These are phyloP conservation scores for Ciconia nigra DNA, from an alignment of 2,797 vertebrate genomes.

Conservation along the genomic window DNA sequence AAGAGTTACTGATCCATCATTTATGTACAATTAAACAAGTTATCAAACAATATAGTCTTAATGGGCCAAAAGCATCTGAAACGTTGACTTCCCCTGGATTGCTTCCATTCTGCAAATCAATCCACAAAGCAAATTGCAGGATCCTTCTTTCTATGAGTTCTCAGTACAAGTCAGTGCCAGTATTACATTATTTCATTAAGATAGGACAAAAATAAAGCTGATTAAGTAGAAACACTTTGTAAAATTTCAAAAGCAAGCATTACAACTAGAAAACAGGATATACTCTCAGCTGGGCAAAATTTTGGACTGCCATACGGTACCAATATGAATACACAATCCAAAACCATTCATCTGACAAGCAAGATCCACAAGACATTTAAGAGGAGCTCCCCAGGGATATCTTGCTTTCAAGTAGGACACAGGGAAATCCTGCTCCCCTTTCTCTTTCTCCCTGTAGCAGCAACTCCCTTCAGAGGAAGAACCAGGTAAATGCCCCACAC, in stretches of 20 bases:
- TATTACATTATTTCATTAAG: not conserved
- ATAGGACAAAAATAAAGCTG: not conserved
- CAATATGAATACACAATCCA: not conserved
- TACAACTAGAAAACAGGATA: not conserved
- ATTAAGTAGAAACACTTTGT: not conserved
- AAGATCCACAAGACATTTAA: not conserved
- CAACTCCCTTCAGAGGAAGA: not conserved
- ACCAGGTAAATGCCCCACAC: not conserved
- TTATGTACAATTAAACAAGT: not conserved
- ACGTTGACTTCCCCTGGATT: not conserved
- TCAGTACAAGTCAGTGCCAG: not conserved
- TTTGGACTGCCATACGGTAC: not conserved
- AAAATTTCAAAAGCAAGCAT: not conserved
- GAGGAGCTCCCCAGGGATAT: not conserved
- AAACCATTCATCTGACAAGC: not conserved
- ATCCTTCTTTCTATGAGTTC: not conserved
- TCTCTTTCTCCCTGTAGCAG: not conserved
- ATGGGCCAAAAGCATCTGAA: not conserved
- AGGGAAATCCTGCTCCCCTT: not conserved
- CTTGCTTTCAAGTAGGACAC: not conserved
- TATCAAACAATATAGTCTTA: not conserved
- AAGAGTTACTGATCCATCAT: not conserved
- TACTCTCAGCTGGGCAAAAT: not conserved
- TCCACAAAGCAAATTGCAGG: not conserved
- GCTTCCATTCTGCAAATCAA: not conserved